Percentiles rank a stretch among this genome's conserved stretches.
These are phyloP conservation scores for Phaonia tiefii DNA, from an alignment of 2,888 invertebrate species.

Conservation along the genomic window DNA sequence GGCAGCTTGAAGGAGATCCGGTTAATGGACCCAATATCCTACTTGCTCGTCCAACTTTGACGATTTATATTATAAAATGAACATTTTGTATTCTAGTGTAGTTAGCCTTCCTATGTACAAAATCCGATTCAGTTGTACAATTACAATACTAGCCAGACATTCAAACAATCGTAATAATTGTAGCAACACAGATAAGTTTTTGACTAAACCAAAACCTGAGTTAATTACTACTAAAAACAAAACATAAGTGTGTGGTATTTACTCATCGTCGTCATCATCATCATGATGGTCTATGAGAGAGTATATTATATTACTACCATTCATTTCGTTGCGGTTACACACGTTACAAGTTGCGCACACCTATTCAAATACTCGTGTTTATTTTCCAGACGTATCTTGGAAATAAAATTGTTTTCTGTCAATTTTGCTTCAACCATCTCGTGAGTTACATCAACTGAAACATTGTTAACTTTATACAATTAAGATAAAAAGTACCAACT, in stretches of 20 bases:
- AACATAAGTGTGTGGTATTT: slow-evolving; percentile 48
- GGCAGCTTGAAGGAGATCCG: too few relatives aligned
- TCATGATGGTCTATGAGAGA: slow-evolving; percentile 53
- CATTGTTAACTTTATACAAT: neutral
- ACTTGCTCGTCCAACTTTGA: too few relatives aligned
- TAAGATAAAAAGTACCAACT: neutral
- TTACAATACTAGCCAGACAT: neutral
- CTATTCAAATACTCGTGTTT: too few relatives aligned
- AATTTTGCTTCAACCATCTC: neutral
- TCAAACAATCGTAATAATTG: neutral
- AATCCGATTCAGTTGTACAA: neutral
- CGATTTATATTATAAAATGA: too few relatives aligned
- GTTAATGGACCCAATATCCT: too few relatives aligned
- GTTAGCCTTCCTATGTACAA: neutral
- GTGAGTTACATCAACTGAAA: slow-evolving; percentile 11
- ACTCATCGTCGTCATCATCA: slow-evolving; percentile 70
- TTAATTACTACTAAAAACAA: slow-evolving; percentile 75
- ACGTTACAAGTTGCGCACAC: slow-evolving; percentile 60
- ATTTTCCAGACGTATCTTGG: neutral
- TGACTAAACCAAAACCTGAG: slow-evolving; percentile 68
- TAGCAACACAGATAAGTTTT: slow-evolving; percentile 9
- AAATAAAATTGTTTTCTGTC: neutral
- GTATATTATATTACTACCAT: slow-evolving; percentile 75
- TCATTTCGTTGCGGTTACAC: slow-evolving; percentile 68
- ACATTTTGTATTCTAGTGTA: slow-evolving; percentile 7